Conservation (phyloP, 53 echinoderm and acorn worm genomes). For the Holothuria leucospilota region DNA sequence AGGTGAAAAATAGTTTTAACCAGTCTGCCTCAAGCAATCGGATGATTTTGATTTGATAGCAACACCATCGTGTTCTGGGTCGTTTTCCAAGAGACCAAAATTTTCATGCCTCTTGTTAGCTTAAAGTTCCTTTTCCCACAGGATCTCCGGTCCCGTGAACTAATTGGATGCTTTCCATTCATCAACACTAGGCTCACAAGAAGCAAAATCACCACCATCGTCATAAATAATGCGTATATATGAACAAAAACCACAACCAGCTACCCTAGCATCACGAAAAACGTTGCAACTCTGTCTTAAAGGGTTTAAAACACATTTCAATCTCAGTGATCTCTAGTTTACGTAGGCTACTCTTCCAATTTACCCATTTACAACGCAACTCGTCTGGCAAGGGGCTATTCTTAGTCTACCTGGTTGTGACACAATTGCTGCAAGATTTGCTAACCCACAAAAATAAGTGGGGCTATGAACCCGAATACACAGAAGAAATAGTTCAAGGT, state of each 20-base stretch:
- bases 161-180: conserved; percentile 40
- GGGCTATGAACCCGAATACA: conserved; percentile 50
- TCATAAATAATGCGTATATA: too few relatives aligned
- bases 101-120: too few relatives aligned
- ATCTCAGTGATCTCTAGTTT: too few relatives aligned
- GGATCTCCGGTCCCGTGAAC: conserved; percentile 39
- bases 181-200: conserved; percentile 47
- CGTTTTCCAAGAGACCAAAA: too few relatives aligned
- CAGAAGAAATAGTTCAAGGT: conserved; percentile 38
- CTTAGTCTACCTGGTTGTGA: conserved; percentile 33
- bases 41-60: too few relatives aligned
- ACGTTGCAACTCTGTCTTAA: conserved; percentile 29
- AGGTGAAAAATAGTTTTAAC: background rate
- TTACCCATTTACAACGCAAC: conserved; percentile 36
- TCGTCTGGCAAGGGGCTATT: conserved; percentile 35
- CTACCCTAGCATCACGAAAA: conserved; percentile 51
- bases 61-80: too few relatives aligned
- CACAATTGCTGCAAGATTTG: conserved; percentile 51
- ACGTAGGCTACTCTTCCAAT: too few relatives aligned
- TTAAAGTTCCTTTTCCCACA: too few relatives aligned
- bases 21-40: background rate
- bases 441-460: conserved; percentile 50
- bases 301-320: background rate
- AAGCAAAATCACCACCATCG: conserved; percentile 55
- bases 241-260: conserved; percentile 62